Evolutionary conservation across 2,113 vertebrate species (phyloP).

Genomic region (Rostratula benghalensis): DNA sequence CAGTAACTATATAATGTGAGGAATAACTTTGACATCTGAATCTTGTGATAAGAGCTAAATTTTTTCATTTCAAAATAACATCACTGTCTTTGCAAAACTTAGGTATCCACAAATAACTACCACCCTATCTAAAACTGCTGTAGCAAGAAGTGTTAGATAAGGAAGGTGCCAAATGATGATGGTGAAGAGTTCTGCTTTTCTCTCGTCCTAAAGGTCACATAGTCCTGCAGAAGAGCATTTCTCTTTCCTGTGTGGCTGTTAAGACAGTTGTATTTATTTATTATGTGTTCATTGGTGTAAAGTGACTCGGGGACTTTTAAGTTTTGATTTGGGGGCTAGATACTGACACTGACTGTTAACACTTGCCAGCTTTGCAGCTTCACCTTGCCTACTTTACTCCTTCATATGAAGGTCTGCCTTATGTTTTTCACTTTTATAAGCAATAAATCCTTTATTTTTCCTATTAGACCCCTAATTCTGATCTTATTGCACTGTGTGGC

Average conservation of each 20-base stretch:
- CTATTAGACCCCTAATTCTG: conserved; percentile 43
- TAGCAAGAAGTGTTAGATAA: neutral
- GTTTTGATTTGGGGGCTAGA: neutral
- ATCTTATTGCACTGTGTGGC: neutral
- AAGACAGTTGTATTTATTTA: neutral
- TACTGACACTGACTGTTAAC: neutral
- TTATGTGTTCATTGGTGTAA: neutral
- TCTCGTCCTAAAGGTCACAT: neutral
- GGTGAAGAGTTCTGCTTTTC: neutral
- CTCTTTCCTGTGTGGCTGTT: neutral
- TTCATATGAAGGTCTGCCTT: neutral
- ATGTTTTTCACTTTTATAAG: neutral
- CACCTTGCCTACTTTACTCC: neutral
- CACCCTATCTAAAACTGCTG: neutral
- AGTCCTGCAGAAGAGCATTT: neutral
- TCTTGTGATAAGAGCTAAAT: neutral
- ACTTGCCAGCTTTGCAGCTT: neutral
- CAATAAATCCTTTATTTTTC: conserved; percentile 29
- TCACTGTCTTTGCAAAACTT: neutral
- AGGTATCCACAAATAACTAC: neutral
- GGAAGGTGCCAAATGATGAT: neutral
- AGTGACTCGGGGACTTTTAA: neutral
- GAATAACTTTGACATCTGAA: neutral
- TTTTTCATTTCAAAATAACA: neutral
- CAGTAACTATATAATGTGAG: neutral